A percentile compares a stretch with the other conserved stretches of the same genome.
Evolutionary conservation across 2,113 vertebrate genomes (phyloP).

Genomic region (Chamaea fasciata): DNA sequence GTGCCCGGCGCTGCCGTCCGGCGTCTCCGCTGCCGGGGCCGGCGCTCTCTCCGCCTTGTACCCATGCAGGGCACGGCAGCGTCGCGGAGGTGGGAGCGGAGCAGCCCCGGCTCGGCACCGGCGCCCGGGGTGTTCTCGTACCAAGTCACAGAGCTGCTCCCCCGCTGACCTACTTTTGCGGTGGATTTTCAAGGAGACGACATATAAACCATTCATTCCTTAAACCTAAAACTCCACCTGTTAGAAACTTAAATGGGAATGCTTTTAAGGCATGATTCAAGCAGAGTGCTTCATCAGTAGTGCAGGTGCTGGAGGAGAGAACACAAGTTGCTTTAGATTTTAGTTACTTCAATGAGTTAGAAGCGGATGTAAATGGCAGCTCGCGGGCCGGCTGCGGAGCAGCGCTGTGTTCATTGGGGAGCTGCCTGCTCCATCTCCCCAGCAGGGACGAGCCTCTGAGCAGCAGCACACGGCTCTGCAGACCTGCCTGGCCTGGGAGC

Average conservation of each 20-base stretch:
- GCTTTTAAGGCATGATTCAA: not conserved
- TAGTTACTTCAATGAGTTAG: not conserved
- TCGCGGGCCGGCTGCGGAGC: not conserved
- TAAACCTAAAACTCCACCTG: slow-evolving; percentile 32
- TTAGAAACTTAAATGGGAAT: not conserved
- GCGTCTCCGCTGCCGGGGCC: not conserved
- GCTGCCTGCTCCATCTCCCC: not conserved
- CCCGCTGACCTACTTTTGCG: not conserved
- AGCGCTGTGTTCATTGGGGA: not conserved
- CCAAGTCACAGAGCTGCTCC: not conserved
- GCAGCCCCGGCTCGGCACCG: not conserved
- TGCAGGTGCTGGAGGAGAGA: not conserved
- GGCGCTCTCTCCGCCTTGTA: not conserved
- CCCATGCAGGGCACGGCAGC: not conserved
- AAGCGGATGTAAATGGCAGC: not conserved
- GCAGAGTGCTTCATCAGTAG: not conserved
- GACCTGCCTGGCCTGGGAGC: not conserved
- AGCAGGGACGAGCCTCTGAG: accelerated
- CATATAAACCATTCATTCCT: slow-evolving; percentile 6
- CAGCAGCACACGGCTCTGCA: not conserved
- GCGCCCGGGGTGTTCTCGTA: not conserved
- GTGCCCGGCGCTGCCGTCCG: not conserved
- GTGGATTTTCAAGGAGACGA: not conserved
- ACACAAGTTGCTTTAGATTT: not conserved
- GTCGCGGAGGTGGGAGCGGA: not conserved